Evolutionary conservation across 2,888 invertebrate genomes (phyloP).

Genomic region (Nephrocerus scutellatus): DNA sequence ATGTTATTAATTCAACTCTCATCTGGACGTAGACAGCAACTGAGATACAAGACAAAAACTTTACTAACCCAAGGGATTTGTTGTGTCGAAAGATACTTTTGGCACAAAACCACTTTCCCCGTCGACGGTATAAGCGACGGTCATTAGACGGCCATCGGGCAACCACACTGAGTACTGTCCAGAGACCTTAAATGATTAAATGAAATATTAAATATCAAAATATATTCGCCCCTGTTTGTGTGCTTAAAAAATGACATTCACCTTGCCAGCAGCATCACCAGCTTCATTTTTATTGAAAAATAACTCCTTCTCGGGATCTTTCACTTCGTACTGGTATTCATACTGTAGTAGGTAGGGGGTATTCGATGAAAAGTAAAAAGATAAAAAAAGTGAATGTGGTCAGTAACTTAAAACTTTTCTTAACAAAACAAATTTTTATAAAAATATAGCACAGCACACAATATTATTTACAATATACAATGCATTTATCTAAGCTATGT

Average conservation of each 20-base stretch:
- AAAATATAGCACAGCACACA: too few species aligned
- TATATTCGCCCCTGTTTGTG: conserved; percentile 6
- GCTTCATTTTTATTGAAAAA: conserved; percentile 64
- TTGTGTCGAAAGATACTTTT: conserved; percentile 58
- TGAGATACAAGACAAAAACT: too few species aligned
- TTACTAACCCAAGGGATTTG: conserved; percentile 52
- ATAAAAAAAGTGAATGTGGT: too few species aligned
- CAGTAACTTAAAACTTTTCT: too few species aligned
- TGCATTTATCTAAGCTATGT: too few species aligned
- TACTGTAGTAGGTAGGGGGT: too few species aligned
- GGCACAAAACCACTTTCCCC: conserved; percentile 67
- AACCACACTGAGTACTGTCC: conserved; percentile 63
- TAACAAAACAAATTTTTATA: too few species aligned
- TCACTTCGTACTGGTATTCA: conserved; percentile 67
- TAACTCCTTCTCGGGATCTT: conserved; percentile 60
- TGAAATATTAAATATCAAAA: too few species aligned
- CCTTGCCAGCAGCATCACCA: conserved; percentile 58
- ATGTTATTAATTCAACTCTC: too few species aligned
- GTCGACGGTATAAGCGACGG: conserved; percentile 64
- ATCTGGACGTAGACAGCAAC: too few species aligned
- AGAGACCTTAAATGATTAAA: conserved; percentile 42
- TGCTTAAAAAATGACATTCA: conserved; percentile 22
- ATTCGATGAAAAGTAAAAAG: too few species aligned
- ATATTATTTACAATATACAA: too few species aligned
- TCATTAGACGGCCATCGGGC: conserved; percentile 66